A percentile compares a stretch with the other conserved stretches of the same genome.
phyloP scores from a whole-genome alignment of 2,797 vertebrate genomes.

The Heterohyrax brucei region DNA sequence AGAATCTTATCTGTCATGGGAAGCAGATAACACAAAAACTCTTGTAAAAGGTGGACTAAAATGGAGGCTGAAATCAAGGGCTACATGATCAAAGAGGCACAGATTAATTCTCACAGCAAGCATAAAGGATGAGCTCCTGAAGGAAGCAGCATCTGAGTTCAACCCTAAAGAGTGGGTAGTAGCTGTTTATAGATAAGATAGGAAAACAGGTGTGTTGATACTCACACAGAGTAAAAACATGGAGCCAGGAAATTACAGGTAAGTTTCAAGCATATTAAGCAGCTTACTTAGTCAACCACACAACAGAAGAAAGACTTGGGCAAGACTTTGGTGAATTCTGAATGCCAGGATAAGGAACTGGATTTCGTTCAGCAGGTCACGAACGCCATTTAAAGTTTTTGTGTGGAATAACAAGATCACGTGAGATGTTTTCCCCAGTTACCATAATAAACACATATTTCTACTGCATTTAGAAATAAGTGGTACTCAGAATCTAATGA shows the following conservation, averaged over 20 bases:
- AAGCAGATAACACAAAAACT: slow-evolving; percentile 1
- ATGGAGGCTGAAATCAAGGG: neutral
- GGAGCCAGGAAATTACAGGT: neutral
- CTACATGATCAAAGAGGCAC: neutral
- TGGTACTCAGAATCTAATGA: neutral
- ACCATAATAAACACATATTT: neutral
- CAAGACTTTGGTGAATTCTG: neutral
- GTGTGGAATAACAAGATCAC: neutral
- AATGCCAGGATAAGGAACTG: neutral
- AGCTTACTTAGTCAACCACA: neutral
- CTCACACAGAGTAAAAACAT: neutral
- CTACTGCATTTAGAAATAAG: neutral
- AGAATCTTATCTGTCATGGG: neutral
- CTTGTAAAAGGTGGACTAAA: neutral
- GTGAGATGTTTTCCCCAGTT: neutral
- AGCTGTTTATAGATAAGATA: neutral
- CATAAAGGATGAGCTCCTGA: neutral
- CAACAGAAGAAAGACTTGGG: neutral
- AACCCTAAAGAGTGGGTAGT: neutral
- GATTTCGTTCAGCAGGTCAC: neutral
- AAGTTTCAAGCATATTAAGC: neutral
- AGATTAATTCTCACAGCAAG: neutral
- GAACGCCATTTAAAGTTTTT: neutral
- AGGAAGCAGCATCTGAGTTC: neutral
- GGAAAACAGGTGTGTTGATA: neutral